Base-by-base conservation (phyloP, 2,113 vertebrate genomes). In the Elephas maximus region DNA sequence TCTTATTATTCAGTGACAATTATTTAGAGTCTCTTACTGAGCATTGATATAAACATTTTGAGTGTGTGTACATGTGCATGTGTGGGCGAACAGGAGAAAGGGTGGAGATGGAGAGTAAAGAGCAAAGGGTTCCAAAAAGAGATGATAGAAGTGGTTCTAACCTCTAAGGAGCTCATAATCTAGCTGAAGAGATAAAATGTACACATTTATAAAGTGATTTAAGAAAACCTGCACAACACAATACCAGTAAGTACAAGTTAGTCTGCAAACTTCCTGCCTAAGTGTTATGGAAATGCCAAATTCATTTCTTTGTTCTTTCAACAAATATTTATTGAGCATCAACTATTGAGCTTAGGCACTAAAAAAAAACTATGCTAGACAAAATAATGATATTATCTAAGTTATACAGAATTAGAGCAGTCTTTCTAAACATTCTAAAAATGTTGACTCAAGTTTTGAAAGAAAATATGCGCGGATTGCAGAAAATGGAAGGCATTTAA, bases 381-480 rank as follows among this genome's bases (percentile, higher is more conserved):
- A 89, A 79, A 92, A 91, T 80, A 85, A 45, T 78, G 57, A 77
- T 6, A 83, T 89, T 69, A 90, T 67, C 44, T 87, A 84, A 92
- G 21, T 88, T 94, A 57, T 73, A 77, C 48, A 87, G 62, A 95
- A 91, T 93, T 88, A 89, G n/a, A 96, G 44, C 17, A 73, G 1
- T 93, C 80, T 95, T 95, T 94, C 44, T 92, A 87, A 94, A 91
- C 44, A 85, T 81, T 87, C 57, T 78, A 37, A 91, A 82, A 92
- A 76, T 77, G 44, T 67, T 94, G 80, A 80, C 45, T 88, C 44
- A 73, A 10, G 12, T 92, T 94, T 91, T 92, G 23, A 93, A 85
- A 84, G 94, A 92, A 77, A 37, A 53, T 91, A 69, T 80, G 63
- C 48, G 37, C 79, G 30, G 28, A 80, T 74, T 45, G 23, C 11